Base-by-base conservation (phyloP, 92 coral and sea anemone species). In the Diadumene lineata region DNA sequence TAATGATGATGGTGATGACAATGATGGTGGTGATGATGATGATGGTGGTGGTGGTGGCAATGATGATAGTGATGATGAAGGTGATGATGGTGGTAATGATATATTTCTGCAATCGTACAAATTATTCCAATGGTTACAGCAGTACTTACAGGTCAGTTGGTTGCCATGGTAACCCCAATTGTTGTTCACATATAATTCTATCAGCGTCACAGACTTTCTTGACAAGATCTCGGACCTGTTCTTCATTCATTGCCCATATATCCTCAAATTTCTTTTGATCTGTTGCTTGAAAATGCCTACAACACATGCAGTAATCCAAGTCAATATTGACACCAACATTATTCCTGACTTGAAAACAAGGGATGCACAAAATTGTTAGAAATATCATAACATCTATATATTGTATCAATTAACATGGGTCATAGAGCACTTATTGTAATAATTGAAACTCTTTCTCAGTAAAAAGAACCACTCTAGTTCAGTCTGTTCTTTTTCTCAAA, bases 201-300 rank as follows among this genome's bases (percentile, higher is more conserved):
- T 96, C 99, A 56, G 90, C 99, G 50, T 92, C 99, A 63, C 76
- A 69, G 33, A 96, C 97, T 46, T 84, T 78, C 38, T 81, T 84
- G 25, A 96, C 92, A 60, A 96, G 89, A 8, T 87, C 97, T 74
- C 84, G 79, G 43, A 87, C 99, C 74, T 86, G 87, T 34, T 86
- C 90, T 70, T 96, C 94, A 43, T 96, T 96, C 99, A 96, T 96
- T 48, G 77, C 68, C 99, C 99, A 96, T 76, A 96, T 89, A 60
- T 96, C 99, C 46, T 89, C 85, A 81, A 88, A 96, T 80, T 92
- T 96, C 89, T 96, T 96, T 56, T 89, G 85, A 63, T 96, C 99
- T 25, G 97, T 92, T 25, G 93, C 81, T 66, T 96, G 99, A 72
- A 96, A 96, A 83, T 96, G 99, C 71, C 99, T 96, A 55, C 18